A percentile compares a stretch with the other conserved stretches of the same genome.
These are phyloP conservation scores for Eleutherodactylus coqui DNA, from an alignment of 2,797 vertebrate genomes.

Conservation along the genomic window DNA sequence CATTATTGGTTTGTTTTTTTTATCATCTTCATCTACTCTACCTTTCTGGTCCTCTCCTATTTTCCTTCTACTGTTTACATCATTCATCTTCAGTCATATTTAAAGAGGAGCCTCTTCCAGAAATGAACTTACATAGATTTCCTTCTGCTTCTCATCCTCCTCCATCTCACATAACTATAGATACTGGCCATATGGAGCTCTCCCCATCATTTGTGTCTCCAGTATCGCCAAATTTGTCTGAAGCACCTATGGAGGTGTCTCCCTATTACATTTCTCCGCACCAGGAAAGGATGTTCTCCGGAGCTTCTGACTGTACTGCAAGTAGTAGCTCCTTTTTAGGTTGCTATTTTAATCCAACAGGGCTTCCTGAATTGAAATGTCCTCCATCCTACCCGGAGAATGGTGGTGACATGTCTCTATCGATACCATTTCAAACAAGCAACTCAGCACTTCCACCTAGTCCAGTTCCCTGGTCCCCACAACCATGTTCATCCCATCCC, in stretches of 20 bases:
- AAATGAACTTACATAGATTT: slow-evolving; percentile 67
- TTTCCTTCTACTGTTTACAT: background rate
- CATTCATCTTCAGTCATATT: slow-evolving; percentile 80
- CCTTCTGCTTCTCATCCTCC: slow-evolving; percentile 65
- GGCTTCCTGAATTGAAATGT: slow-evolving; percentile 54
- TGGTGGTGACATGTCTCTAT: slow-evolving; percentile 43
- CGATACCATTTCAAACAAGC: slow-evolving; percentile 41
- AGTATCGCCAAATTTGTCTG: slow-evolving; percentile 22
- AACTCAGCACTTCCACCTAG: slow-evolving; percentile 55
- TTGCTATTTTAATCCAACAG: slow-evolving; percentile 50
- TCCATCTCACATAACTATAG: slow-evolving; percentile 40
- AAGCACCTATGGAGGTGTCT: slow-evolving; percentile 55
- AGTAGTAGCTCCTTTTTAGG: slow-evolving; percentile 37
- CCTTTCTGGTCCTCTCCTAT: slow-evolving; percentile 1
- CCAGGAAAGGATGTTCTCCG: slow-evolving; percentile 30
- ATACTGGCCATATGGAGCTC: slow-evolving; percentile 71
- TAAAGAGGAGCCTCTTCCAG: slow-evolving; percentile 81
- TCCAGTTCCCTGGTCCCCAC: slow-evolving; percentile 61
- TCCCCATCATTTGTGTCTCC: slow-evolving; percentile 65
- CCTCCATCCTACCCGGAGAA: slow-evolving; percentile 52
- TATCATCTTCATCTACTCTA: background rate
- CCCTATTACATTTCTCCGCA: slow-evolving; percentile 54
- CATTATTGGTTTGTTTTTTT: background rate
- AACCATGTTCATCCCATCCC: slow-evolving; percentile 70
- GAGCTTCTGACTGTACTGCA: slow-evolving; percentile 24